phyloP scores from a whole-genome alignment of 2,113 vertebrate species.

The Xiphophorus hellerii region DNA sequence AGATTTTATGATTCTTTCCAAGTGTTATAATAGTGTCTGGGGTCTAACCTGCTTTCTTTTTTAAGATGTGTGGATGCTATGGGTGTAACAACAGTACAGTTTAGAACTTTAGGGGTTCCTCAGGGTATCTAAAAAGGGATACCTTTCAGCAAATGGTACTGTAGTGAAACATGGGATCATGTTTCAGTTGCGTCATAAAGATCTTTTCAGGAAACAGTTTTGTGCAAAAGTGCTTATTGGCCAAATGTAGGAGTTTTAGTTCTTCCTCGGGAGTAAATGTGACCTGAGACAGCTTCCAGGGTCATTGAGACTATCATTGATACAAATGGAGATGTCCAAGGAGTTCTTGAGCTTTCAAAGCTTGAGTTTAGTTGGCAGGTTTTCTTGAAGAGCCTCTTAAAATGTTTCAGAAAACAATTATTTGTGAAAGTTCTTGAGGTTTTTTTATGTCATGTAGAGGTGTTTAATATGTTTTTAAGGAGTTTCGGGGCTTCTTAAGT shows the following conservation, averaged over 20 bases:
- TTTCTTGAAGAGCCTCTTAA: too few species aligned
- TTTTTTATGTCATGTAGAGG: too few species aligned
- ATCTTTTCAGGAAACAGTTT: neutral
- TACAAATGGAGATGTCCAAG: too few species aligned
- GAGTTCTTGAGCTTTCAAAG: too few species aligned
- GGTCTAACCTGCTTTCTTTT: neutral
- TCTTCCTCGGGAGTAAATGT: neutral
- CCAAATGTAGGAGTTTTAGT: neutral
- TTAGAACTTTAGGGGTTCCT: neutral
- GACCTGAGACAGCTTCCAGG: neutral
- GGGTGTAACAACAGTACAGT: neutral
- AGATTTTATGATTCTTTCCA: neutral
- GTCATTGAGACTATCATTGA: neutral
- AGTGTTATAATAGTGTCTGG: neutral
- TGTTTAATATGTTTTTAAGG: too few species aligned
- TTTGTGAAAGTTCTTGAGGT: too few species aligned
- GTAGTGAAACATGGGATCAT: neutral
- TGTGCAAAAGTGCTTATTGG: neutral
- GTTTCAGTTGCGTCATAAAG: neutral
- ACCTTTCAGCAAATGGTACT: too few species aligned
- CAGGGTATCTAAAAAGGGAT: neutral
- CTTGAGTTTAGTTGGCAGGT: too few species aligned
- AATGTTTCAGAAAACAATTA: too few species aligned
- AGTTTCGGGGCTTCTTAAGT: too few species aligned
- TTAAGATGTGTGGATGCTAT: neutral